These are phyloP conservation scores for Phalloptychus januarius DNA, from an alignment of 2,797 vertebrate species.

Conservation along the genomic window DNA sequence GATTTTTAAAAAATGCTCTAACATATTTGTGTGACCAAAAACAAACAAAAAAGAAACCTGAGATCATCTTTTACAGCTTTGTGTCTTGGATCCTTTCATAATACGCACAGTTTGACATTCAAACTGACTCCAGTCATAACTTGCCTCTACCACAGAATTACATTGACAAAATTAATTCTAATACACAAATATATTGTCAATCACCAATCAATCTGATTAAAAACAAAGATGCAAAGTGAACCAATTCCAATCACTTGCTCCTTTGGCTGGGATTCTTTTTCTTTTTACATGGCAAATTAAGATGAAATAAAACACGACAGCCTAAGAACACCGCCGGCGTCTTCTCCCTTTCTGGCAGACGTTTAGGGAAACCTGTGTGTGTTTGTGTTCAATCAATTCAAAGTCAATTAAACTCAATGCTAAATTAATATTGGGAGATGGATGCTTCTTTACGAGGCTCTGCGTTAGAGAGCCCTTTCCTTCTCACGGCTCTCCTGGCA, in stretches of 20 bases:
- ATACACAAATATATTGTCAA: neutral
- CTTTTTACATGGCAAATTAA: neutral
- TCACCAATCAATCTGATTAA: neutral
- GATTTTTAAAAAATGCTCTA: neutral
- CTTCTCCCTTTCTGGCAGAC: neutral
- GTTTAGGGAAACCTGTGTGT: neutral
- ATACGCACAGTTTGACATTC: neutral
- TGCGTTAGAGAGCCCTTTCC: neutral
- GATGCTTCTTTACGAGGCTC: neutral
- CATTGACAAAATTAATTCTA: neutral
- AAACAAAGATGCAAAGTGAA: neutral
- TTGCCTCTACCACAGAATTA: neutral
- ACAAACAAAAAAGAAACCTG: neutral
- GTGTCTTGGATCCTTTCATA: neutral
- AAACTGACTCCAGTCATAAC: neutral
- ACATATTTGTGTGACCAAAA: neutral
- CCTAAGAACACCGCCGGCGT: neutral
- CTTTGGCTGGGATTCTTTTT: neutral
- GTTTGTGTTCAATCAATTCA: neutral
- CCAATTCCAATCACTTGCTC: neutral
- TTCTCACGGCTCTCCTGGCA: neutral
- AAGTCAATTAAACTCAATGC: conserved; percentile 1
- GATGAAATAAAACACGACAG: neutral
- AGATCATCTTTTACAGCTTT: neutral
- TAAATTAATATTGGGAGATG: neutral